phyloP scores from a whole-genome alignment of 92 coral and sea anemone species.

The Zoanthus gigantus region DNA sequence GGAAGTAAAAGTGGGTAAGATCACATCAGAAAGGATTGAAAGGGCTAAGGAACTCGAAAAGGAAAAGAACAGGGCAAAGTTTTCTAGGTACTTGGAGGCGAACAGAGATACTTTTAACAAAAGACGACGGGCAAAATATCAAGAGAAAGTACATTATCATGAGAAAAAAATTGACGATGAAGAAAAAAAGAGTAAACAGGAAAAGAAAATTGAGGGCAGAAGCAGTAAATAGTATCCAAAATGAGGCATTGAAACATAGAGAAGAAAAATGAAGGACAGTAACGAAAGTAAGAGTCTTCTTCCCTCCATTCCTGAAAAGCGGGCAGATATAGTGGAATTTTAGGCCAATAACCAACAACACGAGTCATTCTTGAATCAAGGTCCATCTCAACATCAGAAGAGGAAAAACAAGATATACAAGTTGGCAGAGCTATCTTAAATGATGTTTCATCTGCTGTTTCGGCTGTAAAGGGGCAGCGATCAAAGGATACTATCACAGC shows the following conservation, averaged over 20 bases:
- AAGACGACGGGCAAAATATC: neutral
- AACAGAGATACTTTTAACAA: neutral
- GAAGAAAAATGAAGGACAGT: conserved; percentile 30
- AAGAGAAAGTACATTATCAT: neutral
- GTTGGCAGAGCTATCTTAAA: conserved; percentile 17
- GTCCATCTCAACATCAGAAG: conserved; percentile 23
- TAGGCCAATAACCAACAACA: conserved; percentile 19
- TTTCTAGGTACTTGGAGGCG: too few species aligned
- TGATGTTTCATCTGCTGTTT: conserved; percentile 52
- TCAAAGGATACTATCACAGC: conserved; percentile 56
- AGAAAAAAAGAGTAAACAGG: neutral
- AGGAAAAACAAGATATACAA: conserved; percentile 19
- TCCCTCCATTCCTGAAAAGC: conserved; percentile 40
- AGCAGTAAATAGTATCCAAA: neutral
- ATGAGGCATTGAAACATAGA: neutral
- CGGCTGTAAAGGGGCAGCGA: conserved; percentile 26
- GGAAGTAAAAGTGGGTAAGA: neutral
- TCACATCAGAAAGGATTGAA: neutral
- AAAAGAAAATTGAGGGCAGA: neutral
- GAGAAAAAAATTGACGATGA: neutral
- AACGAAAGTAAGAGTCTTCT: conserved; percentile 8
- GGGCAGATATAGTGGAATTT: conserved; percentile 24
- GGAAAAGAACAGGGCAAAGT: too few species aligned
- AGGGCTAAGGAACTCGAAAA: neutral
- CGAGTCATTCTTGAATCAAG: neutral